phyloP scores from a whole-genome alignment of 2,888 invertebrate genomes.

The Apamea anceps region DNA sequence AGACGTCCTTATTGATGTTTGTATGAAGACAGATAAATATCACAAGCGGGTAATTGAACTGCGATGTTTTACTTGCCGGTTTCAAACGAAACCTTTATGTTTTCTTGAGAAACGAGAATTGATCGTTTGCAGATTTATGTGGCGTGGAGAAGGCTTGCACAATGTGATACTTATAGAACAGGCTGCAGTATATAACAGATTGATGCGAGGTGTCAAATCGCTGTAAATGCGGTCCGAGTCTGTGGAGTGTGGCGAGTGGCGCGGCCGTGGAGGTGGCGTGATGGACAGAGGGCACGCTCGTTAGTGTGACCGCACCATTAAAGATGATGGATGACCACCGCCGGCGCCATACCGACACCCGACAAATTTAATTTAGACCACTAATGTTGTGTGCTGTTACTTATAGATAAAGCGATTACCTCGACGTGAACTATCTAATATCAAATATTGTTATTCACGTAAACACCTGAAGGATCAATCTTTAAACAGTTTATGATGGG shows the following conservation, averaged over 20 bases:
- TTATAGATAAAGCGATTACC: slow-evolving; percentile 76
- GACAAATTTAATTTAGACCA: slow-evolving; percentile 89
- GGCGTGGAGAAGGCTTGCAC: slow-evolving; percentile 30
- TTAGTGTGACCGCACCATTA: slow-evolving; percentile 85
- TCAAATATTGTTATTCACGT: slow-evolving; percentile 10
- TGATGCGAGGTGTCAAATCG: slow-evolving; percentile 61
- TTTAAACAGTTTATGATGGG: slow-evolving; percentile 12
- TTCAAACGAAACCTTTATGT: slow-evolving; percentile 45
- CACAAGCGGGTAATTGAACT: slow-evolving; percentile 46
- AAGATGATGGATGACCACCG: slow-evolving; percentile 87
- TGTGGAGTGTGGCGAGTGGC: slow-evolving; percentile 29
- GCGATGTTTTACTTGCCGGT: slow-evolving; percentile 44
- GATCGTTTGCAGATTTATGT: slow-evolving; percentile 44
- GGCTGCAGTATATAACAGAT: slow-evolving; percentile 35
- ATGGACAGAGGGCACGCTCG: slow-evolving; percentile 79
- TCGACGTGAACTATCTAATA: slow-evolving; percentile 48
- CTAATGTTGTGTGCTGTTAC: slow-evolving; percentile 80
- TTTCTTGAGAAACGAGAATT: slow-evolving; percentile 54
- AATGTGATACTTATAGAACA: slow-evolving; percentile 30
- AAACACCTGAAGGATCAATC: slow-evolving; percentile 24
- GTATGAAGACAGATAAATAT: slow-evolving; percentile 55
- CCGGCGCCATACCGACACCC: slow-evolving; percentile 83
- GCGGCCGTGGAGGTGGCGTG: slow-evolving; percentile 57
- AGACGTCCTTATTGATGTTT: slow-evolving; percentile 59
- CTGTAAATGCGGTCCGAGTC: slow-evolving; percentile 40